Conservation (phyloP, 2,113 vertebrate species). For the Madoqua kirkii region DNA sequence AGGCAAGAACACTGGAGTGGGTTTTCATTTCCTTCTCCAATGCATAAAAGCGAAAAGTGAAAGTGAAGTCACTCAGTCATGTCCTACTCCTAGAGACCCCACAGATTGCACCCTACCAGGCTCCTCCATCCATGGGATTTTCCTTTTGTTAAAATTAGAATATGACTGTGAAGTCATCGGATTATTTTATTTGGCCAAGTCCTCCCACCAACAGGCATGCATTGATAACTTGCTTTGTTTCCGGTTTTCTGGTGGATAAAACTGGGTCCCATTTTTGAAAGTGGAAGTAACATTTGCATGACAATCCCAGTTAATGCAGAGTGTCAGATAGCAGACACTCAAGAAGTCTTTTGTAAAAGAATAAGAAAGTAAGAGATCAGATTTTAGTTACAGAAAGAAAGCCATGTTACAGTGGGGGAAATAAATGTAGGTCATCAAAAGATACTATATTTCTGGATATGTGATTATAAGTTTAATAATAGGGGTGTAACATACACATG, state of each 20-base stretch:
- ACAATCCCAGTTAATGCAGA: neutral
- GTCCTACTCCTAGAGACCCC: no score
- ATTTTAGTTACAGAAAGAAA: neutral
- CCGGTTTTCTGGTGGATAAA: neutral
- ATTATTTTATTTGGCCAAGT: neutral
- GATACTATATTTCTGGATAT: neutral
- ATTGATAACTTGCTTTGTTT: neutral
- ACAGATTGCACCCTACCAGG: no score
- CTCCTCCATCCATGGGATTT: no score
- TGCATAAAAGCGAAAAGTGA: no score
- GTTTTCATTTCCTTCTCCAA: no score
- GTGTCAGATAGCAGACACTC: neutral
- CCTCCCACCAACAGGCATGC: neutral
- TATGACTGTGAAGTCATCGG: neutral
- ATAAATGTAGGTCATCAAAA: neutral
- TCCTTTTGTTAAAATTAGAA: neutral
- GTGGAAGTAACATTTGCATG: neutral
- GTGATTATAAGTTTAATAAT: neutral
- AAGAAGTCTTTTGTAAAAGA: neutral
- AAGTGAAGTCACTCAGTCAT: no score
- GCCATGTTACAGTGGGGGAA: neutral
- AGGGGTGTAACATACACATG: neutral
- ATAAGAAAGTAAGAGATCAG: neutral
- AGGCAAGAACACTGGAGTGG: no score
- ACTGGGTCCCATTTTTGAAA: neutral